Percentiles rank a stretch among this genome's conserved stretches.
These are phyloP conservation scores for Clytia hemisphaerica DNA, from an alignment of 30 jellyfish, hydroid and myxozoan species.

Conservation along the genomic window DNA sequence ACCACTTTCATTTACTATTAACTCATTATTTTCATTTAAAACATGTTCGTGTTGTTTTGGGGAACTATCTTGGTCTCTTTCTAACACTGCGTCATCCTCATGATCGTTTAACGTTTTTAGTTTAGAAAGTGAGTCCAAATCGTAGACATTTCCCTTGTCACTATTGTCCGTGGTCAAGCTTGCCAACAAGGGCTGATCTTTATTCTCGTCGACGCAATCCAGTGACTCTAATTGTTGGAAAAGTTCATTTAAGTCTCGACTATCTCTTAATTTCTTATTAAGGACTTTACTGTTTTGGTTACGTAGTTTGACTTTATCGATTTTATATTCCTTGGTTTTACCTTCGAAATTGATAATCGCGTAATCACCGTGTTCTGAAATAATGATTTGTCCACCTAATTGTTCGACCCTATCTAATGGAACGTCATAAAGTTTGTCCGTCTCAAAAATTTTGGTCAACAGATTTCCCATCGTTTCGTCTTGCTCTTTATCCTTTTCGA, in stretches of 20 bases:
- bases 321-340: slow-evolving; percentile 11
- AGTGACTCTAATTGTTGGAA: background rate
- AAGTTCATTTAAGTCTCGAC: slow-evolving; percentile 8
- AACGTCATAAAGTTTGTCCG: background rate
- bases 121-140: no score
- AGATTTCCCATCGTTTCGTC: slow-evolving; percentile 16
- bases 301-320: slow-evolving; percentile 8
- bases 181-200: no score
- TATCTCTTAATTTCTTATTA: slow-evolving; percentile 12
- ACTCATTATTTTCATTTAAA: no score
- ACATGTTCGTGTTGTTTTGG: no score
- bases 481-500: no score
- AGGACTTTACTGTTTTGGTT: slow-evolving; percentile 2
- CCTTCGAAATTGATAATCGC: slow-evolving; percentile 29
- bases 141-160: no score
- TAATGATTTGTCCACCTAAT: slow-evolving; percentile 18
- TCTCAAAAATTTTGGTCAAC: background rate
- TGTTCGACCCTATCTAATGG: slow-evolving; percentile 3
- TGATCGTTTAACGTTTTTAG: no score
- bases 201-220: slow-evolving; percentile 4
- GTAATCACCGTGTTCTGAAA: slow-evolving; percentile 34
- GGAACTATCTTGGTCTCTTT: no score
- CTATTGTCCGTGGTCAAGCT: no score
- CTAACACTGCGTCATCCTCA: no score
- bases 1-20: no score